These are phyloP conservation scores for Caenorhabditis briggsae DNA, from an alignment of 1,140 invertebrate genomes.

Conservation along the genomic window DNA sequence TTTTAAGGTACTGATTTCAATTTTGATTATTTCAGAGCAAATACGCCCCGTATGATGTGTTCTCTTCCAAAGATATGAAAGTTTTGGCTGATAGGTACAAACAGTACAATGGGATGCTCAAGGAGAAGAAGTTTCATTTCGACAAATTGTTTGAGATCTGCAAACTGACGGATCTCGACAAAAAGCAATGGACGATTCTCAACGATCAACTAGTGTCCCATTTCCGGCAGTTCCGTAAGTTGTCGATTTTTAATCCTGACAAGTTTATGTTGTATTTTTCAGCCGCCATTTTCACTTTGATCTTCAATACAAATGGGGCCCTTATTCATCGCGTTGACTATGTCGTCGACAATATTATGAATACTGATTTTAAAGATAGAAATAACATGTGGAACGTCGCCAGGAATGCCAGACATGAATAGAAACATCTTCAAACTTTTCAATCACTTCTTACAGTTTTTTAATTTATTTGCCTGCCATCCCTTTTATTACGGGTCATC, in stretches of 20 bases:
- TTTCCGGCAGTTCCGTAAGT: constrained; percentile 22
- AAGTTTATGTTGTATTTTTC: background rate
- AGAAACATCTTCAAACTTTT: no score
- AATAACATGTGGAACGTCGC: background rate
- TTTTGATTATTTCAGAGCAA: background rate
- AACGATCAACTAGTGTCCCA: constrained; percentile 17
- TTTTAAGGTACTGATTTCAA: background rate
- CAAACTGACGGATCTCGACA: background rate
- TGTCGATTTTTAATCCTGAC: background rate
- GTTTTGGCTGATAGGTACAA: background rate
- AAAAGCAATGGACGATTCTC: constrained; percentile 18
- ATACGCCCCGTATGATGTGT: background rate
- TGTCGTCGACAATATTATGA: background rate
- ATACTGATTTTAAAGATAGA: background rate
- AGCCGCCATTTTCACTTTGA: background rate
- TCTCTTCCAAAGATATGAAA: background rate
- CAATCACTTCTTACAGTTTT: background rate
- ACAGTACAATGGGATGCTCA: background rate
- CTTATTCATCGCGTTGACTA: background rate
- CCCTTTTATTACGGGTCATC: background rate
- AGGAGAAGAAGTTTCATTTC: background rate
- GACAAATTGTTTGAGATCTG: background rate
- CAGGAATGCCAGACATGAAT: background rate
- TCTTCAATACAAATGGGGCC: background rate
- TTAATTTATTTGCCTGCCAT: background rate